phyloP scores from a whole-genome alignment of 2,888 invertebrate genomes.

The Euclidia mi region DNA sequence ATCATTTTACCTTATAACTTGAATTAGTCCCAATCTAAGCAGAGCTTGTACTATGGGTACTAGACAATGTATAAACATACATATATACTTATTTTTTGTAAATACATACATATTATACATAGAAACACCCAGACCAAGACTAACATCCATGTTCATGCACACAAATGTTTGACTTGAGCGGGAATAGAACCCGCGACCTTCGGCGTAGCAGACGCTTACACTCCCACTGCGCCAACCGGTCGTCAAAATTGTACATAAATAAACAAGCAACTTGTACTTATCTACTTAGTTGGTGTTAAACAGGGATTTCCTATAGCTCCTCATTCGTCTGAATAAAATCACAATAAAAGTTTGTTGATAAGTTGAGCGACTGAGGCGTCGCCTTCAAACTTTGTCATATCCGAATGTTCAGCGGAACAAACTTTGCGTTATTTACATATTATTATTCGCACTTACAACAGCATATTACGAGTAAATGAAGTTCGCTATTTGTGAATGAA shows the following conservation, averaged over 20 bases:
- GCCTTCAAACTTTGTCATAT: slow-evolving; percentile 62
- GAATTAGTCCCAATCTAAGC: too few species aligned
- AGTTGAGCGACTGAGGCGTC: slow-evolving; percentile 30
- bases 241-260: slow-evolving; percentile 22
- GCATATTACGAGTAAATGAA: slow-evolving; percentile 40
- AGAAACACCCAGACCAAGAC: too few species aligned
- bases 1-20: too few species aligned
- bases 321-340: slow-evolving; percentile 53
- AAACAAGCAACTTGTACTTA: slow-evolving; percentile 36
- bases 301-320: slow-evolving; percentile 43
- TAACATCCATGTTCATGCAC: too few species aligned
- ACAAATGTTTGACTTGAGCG: too few species aligned
- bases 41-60: too few species aligned
- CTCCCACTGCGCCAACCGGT: too few species aligned
- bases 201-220: too few species aligned
- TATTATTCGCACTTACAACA: slow-evolving; percentile 53
- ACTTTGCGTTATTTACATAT: slow-evolving; percentile 62
- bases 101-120: too few species aligned
- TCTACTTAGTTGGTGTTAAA: slow-evolving; percentile 42
- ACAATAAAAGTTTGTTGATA: slow-evolving; percentile 64
- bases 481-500: slow-evolving; percentile 9
- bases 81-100: too few species aligned
- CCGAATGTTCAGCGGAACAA: slow-evolving; percentile 60
- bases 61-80: too few species aligned
- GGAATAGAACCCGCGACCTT: too few species aligned